Conservation (phyloP, 2,888 invertebrate genomes). For the Oligia fasciuncula region DNA sequence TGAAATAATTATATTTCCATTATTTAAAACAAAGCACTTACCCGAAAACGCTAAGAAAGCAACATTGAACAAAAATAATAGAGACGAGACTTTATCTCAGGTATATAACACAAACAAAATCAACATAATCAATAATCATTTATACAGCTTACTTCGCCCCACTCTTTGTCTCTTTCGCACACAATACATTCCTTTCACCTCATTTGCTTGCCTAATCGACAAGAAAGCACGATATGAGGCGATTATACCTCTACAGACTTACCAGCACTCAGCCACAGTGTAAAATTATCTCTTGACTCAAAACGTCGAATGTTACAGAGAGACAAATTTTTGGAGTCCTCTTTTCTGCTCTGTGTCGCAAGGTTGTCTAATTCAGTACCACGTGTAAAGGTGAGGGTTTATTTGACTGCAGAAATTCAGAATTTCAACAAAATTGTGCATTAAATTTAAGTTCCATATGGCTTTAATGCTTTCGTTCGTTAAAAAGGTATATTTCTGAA, state of each 20-base stretch:
- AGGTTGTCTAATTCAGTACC: conserved; percentile 43
- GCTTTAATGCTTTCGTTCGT: conserved; percentile 68
- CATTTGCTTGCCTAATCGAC: conserved; percentile 82
- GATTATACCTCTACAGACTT: conserved; percentile 71
- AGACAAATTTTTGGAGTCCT: background rate
- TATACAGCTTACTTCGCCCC: conserved; percentile 70
- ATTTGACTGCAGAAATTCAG: conserved; percentile 69
- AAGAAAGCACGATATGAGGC: conserved; percentile 82
- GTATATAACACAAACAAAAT: conserved; percentile 64
- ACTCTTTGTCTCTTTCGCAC: conserved; percentile 74
- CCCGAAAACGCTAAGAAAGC: conserved; percentile 24
- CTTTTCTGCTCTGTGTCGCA: conserved; percentile 58
- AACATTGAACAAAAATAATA: conserved; percentile 21
- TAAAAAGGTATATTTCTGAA: conserved; percentile 60
- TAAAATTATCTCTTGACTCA: conserved; percentile 20
- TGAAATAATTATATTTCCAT: conserved; percentile 17
- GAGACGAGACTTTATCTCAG: conserved; percentile 41
- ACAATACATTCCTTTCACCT: conserved; percentile 78
- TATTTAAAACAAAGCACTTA: conserved; percentile 21
- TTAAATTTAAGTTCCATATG: conserved; percentile 71
- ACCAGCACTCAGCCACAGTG: conserved; percentile 57
- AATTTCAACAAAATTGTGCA: conserved; percentile 72
- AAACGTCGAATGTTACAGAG: conserved; percentile 17
- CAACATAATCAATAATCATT: conserved; percentile 69
- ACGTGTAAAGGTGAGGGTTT: conserved; percentile 64